These are phyloP conservation scores for Vimba vimba DNA, from an alignment of 2,113 vertebrate genomes.

Conservation along the genomic window DNA sequence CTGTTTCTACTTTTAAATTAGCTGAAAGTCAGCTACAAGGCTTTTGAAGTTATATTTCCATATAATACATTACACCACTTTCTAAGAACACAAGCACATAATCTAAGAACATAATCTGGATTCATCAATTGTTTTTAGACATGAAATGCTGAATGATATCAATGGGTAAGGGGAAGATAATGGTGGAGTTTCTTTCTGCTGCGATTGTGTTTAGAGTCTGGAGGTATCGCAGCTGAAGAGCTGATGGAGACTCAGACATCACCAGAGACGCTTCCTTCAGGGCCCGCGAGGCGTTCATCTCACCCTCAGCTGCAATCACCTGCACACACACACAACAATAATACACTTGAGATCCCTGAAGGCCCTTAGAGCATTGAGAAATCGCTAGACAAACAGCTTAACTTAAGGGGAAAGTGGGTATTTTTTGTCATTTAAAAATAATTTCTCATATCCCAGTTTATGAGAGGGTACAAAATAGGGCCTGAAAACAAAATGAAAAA, in stretches of 20 bases:
- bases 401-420: not conserved
- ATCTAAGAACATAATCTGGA: too few relatives aligned
- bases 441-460: not conserved
- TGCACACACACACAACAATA: constrained; percentile 31
- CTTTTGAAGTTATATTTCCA: not conserved
- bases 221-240: constrained; percentile 85
- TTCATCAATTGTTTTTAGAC: constrained; percentile 50
- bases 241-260: constrained; percentile 78
- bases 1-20: not conserved
- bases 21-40: not conserved
- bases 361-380: not conserved
- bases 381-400: not conserved
- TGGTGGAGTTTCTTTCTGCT: constrained; percentile 87
- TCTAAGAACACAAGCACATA: too few relatives aligned
- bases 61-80: too few relatives aligned
- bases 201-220: constrained; percentile 83
- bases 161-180: constrained; percentile 87
- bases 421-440: not conserved
- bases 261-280: constrained; percentile 86
- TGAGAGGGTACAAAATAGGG: not conserved
- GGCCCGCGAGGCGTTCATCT: constrained; percentile 85
- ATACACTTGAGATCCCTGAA: not conserved
- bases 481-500: not conserved
- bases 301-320: constrained; percentile 74
- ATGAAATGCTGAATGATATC: constrained; percentile 77